Evolutionary conservation across 2,888 invertebrate genomes (phyloP), one percentile per base, ranked within the genome.

Genomic region (Microctonus hyperodae): DNA sequence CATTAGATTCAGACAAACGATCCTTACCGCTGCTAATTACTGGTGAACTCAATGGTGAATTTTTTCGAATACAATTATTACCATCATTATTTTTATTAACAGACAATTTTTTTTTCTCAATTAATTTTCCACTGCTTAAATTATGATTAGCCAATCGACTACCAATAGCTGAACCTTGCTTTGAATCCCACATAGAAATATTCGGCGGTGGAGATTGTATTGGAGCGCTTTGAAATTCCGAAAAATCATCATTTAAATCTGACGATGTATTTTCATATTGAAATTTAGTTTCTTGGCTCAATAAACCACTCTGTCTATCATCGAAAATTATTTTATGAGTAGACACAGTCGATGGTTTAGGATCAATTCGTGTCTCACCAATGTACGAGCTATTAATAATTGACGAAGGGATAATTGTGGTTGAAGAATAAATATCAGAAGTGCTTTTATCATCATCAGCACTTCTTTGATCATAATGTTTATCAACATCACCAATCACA

Each of bases 141-240:
- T 85, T 84, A 72, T 86, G 85, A 76, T 86, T 86, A 2, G 86
- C 86, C 23, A 86, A 75, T 70, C 86, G 75, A 69, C 85, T 85
- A 11, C 86, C 86, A 58, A 86, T 83, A 2, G 84, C 83, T 6
- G 84, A 82, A 11, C 83, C 82, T 64, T 79, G 80, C 64, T 79
- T 83, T 0, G 76, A 77, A 64, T 83, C 83, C 77, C 76, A 76
- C 35, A 80, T 76, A 1, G 81, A 73, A 66, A 79, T 73, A 51
- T 64, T 76, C 0, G 80, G n/a, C n/a, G n/a, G 75, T 7, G 69
- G 48, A n/a, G 56, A 10, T 16, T 57, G 58, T 9, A 68, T 56
- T 7, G 70, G 80, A 57, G 81, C 83, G 73, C 85, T 86, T 75
- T 87, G 86, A 70, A 87, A 87, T 31, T 87, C 87, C 0, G 85